These are phyloP conservation scores for Caenorhabditis inopinata DNA, from an alignment of 1,140 invertebrate species.

Conservation along the genomic window DNA sequence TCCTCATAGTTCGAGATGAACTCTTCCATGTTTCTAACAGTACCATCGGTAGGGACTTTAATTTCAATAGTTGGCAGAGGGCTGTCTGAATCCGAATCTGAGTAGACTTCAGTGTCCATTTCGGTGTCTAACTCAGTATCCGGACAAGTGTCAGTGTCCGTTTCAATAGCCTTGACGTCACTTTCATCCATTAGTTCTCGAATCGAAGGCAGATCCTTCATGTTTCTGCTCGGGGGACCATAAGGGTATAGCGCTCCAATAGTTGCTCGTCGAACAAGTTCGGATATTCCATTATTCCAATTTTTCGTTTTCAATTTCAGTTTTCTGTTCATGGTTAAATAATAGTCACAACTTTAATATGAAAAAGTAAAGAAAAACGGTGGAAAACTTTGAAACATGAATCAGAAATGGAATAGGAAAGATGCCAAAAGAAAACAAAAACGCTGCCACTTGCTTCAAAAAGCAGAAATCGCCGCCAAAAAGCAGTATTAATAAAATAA, in stretches of 20 bases:
- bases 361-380: background rate
- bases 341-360: background rate
- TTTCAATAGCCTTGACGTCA: background rate
- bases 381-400: background rate
- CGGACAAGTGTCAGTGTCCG: background rate
- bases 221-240: background rate
- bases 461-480: background rate
- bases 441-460: background rate
- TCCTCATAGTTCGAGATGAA: constrained; percentile 16
- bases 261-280: background rate
- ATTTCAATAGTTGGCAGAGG: background rate
- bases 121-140: no score
- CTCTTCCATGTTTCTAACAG: background rate
- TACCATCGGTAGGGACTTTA: background rate
- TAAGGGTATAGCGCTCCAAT: background rate
- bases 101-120: background rate
- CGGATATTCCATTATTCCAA: background rate
- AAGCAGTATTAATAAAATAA: background rate
- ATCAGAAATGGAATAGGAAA: background rate
- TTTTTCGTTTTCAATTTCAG: background rate
- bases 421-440: background rate
- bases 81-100: background rate
- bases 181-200: background rate
- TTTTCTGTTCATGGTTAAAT: no score
- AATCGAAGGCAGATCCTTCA: background rate